phyloP scores from a whole-genome alignment of 1,140 invertebrate genomes.

The Prorops nasuta region DNA sequence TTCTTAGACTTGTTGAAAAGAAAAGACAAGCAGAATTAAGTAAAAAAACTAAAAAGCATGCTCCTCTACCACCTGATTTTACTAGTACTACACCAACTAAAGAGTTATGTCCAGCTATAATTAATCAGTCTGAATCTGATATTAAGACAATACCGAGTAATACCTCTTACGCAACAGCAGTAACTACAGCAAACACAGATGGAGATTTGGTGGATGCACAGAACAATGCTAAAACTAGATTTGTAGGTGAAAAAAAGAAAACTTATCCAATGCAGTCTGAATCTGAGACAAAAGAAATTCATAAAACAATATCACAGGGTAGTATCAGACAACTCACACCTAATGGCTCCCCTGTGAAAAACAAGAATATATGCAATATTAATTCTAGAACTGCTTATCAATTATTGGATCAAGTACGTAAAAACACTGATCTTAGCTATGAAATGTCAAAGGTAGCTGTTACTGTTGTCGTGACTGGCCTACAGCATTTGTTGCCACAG shows the following conservation, averaged over 20 bases:
- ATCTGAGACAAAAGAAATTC: conserved; percentile 23
- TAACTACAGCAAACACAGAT: conserved; percentile 20
- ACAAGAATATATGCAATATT: conserved; percentile 46
- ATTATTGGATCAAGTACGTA: conserved; percentile 73
- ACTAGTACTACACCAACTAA: conserved; percentile 39
- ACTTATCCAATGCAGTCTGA: conserved; percentile 34
- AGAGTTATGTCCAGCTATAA: conserved; percentile 27
- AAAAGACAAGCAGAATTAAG: conserved; percentile 56
- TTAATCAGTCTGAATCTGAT: conserved; percentile 26
- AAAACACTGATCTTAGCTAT: conserved; percentile 81
- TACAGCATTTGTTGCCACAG: conserved; percentile 63
- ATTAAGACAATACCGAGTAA: conserved; percentile 28
- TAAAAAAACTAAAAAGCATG: conserved; percentile 48
- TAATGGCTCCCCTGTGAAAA: conserved; percentile 40
- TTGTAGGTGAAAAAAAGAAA: conserved; percentile 15
- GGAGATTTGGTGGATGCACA: conserved; percentile 11
- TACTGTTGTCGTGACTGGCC: conserved; percentile 70
- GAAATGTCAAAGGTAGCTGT: conserved; percentile 83
- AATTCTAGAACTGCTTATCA: conserved; percentile 67
- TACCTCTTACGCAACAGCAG: conserved; percentile 29
- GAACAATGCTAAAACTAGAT: conserved; percentile 14
- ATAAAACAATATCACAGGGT: conserved; percentile 30
- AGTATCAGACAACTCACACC: conserved; percentile 19
- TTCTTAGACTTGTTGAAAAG: conserved; percentile 64
- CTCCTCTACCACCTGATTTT: conserved; percentile 52